A percentile compares a stretch with the other conserved stretches of the same genome.
Evolutionary conservation across 2,888 invertebrate species (phyloP).

Genomic region (Caenorhabditis sp.): DNA sequence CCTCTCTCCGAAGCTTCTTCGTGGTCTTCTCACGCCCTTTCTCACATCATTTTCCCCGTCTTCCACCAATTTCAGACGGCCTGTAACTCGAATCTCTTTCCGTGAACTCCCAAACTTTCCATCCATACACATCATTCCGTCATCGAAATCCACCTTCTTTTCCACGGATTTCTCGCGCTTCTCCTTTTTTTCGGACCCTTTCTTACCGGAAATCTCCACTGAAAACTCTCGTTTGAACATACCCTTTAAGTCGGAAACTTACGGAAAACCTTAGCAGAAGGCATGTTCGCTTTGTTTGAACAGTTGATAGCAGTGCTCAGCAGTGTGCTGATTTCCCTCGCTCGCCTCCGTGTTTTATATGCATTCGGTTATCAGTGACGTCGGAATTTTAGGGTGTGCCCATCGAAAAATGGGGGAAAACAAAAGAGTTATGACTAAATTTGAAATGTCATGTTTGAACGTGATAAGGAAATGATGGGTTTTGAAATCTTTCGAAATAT

Average conservation of each 20-base stretch:
- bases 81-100: background rate
- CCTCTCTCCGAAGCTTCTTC: background rate
- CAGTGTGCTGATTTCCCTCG: constrained; percentile 10
- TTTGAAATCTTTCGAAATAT: background rate
- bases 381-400: background rate
- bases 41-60: background rate
- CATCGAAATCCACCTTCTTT: constrained; percentile 6
- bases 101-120: background rate
- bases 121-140: background rate
- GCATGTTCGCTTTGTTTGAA: constrained; percentile 10
- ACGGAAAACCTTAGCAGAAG: constrained; percentile 19
- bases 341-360: background rate
- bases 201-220: constrained; percentile 13
- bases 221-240: constrained; percentile 9
- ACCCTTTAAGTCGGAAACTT: constrained; percentile 13
- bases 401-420: background rate
- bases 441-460: background rate
- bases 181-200: no score
- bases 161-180: background rate
- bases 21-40: background rate
- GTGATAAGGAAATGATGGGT: background rate
- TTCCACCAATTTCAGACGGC: background rate
- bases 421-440: background rate
- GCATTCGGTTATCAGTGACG: constrained; percentile 21
- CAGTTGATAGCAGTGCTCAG: constrained; percentile 7